Base-by-base conservation (phyloP, 2,888 invertebrate species). In the Drosophila melanosoma region DNA sequence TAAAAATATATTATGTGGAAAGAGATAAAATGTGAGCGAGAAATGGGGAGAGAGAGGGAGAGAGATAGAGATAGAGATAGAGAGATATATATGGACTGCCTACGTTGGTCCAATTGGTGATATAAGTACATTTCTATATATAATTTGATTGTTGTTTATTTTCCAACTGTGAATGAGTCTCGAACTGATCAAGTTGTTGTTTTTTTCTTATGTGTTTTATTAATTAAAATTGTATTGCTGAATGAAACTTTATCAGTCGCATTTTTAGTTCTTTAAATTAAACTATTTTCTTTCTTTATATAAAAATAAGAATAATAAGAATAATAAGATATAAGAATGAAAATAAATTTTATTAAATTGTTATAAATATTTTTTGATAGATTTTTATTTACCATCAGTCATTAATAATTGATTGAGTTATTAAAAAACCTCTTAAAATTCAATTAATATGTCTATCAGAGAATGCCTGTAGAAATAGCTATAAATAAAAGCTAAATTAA, bases 31-130 rank as follows among this genome's bases (percentile, higher is more conserved):
- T 6, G 12, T 20, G 7, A 29, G 15, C 11, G 11, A 26, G 12
- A 51, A n/a, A 62, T n/a, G n/a, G 12, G 0, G 11, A 3, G 17
- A 12, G 3, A 26, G 32, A 33, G 38, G 52, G 10, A 26, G 20
- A 35, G 53, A 15, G 12, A 49, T 5, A 58, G 38, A 51, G 7
- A 32, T 26, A 23, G 53, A 15, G 12, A 49, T 5, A 58, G 38
- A 51, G 7, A 32, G 29, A 23, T 0, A 26, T 29, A 29, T 29
- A 29, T 29, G 29, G 0, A 4, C 3, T 7, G 54, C 11, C 35
- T 17, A n/a, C 26, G 57, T 69, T 69, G 69, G 67, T 69, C 69
- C 20, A 20, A 29, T 32, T 57, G 6, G 36, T 8, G 23, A 38
- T 38, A 26, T 40, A n/a, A 15, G 32, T 15, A 8, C 15, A 23